Base-by-base conservation (phyloP, 1,140 invertebrate genomes). In the Lordiphosa collinella region DNA sequence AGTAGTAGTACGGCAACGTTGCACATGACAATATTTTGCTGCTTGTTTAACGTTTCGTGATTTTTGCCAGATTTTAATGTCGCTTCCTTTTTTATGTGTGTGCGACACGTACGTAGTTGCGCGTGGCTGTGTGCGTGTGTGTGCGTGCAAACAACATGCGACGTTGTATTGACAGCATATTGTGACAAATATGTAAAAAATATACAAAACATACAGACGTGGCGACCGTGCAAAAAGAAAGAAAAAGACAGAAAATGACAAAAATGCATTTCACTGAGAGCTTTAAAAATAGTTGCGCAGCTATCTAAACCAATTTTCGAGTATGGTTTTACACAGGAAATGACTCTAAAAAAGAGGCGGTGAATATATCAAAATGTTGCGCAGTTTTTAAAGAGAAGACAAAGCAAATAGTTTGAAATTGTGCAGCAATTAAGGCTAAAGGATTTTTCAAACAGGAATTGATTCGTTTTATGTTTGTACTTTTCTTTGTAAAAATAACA, bases 51-150 rank as follows among this genome's bases (percentile, higher is more conserved):
- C 76, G 78, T 76, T 82, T 82, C 76, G 76, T 82, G 76, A 82
- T 82, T 82, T 82, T 84, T 82, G 62, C 67, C 76, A 82, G 76
- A 82, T 82, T 84, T 85, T 73, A 84, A 84, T 85, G 80, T 64
- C 18, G 29, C 31, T 51, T 48, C 40, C 61, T 63, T 54, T 66
- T 58, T 66, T 54, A 50, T 52, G 40, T 70, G 57, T 59, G 54
- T 68, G 50, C 49, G 64, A 60, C 76, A 72, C 78, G 73, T 85
- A 56, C 79, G 37, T 50, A 37, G 25, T 3, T 46, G 11, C 16
- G 4, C 31, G 38, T 29, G 36, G 34, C n/a, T 46, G 29, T 54
- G 48, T 61, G 12, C 43, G 43, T 54, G 48, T 53, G 52, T 47
- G 48, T 75, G 64, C 57, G 59, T 37, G 53, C 75, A 80, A 80